These are phyloP conservation scores for Thereva nobilitata DNA, from an alignment of 2,888 invertebrate species.

Conservation along the genomic window DNA sequence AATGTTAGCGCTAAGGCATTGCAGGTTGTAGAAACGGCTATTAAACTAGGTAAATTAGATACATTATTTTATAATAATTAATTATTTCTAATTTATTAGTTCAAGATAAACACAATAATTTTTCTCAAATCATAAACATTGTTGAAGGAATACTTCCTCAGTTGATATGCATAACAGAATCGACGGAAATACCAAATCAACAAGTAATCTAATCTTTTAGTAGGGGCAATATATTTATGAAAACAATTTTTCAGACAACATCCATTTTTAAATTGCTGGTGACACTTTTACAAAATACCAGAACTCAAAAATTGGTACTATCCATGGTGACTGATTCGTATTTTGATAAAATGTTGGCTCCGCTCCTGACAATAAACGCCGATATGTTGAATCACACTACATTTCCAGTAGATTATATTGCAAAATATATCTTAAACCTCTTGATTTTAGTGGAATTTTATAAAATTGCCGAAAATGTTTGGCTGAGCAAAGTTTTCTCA, in stretches of 20 bases:
- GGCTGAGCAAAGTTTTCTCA: slow-evolving; percentile 52
- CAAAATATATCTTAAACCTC: slow-evolving; percentile 52
- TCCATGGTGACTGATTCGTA: slow-evolving; percentile 54
- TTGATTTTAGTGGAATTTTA: slow-evolving; percentile 53
- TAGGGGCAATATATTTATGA: not conserved
- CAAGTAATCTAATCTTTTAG: slow-evolving; percentile 18
- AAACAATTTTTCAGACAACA: slow-evolving; percentile 45
- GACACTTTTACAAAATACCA: slow-evolving; percentile 49
- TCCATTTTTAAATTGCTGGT: slow-evolving; percentile 50
- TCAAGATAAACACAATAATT: no score
- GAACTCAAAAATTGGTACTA: slow-evolving; percentile 53
- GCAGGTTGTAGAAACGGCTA: slow-evolving; percentile 48
- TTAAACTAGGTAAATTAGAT: slow-evolving; percentile 46
- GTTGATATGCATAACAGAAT: no score
- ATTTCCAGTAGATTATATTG: slow-evolving; percentile 47
- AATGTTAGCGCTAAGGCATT: slow-evolving; percentile 48
- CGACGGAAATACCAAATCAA: slow-evolving; percentile 44
- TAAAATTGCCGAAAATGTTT: slow-evolving; percentile 54
- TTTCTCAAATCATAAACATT: no score
- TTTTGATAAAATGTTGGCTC: slow-evolving; percentile 54
- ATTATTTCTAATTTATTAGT: no score
- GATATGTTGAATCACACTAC: slow-evolving; percentile 45
- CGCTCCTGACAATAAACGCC: slow-evolving; percentile 47
- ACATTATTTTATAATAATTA: no score
- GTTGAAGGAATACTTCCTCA: no score